phyloP scores from a whole-genome alignment of 2,888 invertebrate genomes.

The Choreutis nemorana region DNA sequence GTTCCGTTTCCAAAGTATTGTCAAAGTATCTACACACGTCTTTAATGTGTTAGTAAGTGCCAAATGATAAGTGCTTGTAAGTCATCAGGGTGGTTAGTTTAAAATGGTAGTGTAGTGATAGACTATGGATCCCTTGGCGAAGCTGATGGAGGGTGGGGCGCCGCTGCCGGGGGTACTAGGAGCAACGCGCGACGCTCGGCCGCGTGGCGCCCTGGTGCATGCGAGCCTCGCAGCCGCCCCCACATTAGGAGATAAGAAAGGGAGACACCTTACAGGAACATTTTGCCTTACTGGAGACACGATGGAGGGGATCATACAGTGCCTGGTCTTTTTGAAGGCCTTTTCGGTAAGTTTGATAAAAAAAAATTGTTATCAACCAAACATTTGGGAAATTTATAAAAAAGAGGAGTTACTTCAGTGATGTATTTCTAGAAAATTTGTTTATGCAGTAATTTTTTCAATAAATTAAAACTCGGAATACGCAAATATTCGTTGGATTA shows the following conservation, averaged over 20 bases:
- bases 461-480: too few species aligned
- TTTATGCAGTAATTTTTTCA: too few species aligned
- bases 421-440: too few species aligned
- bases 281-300: slow-evolving; percentile 91
- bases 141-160: slow-evolving; percentile 80
- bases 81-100: slow-evolving; percentile 14
- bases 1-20: slow-evolving; percentile 5
- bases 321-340: slow-evolving; percentile 90
- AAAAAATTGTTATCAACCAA: too few species aligned
- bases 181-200: slow-evolving; percentile 61
- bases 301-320: slow-evolving; percentile 93
- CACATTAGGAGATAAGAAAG: slow-evolving; percentile 74
- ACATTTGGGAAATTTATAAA: too few species aligned
- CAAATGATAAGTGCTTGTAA: slow-evolving; percentile 14
- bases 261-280: slow-evolving; percentile 85
- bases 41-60: background rate
- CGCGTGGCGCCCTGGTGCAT: slow-evolving; percentile 78
- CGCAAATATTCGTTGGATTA: too few species aligned
- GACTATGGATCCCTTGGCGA: slow-evolving; percentile 83
- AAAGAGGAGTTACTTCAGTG: too few species aligned
- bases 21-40: slow-evolving; percentile 7
- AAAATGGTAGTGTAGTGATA: slow-evolving; percentile 14
- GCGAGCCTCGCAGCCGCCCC: slow-evolving; percentile 79
- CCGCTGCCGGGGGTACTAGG: slow-evolving; percentile 68
- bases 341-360: slow-evolving; percentile 80